phyloP scores from a whole-genome alignment of 2,797 vertebrate species.

The Sebastes steindachneri region DNA sequence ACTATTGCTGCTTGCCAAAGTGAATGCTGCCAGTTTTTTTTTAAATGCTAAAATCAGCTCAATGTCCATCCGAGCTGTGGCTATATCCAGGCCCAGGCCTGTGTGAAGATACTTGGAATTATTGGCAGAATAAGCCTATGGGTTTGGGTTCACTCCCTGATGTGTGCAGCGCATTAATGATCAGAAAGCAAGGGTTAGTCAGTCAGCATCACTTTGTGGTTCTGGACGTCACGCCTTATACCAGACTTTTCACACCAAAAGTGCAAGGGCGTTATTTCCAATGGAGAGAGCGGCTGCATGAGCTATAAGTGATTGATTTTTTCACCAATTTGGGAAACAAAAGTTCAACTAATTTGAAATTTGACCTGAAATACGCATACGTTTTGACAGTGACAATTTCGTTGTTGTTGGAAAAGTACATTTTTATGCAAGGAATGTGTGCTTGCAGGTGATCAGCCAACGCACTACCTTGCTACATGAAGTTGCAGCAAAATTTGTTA shows the following conservation, averaged over 20 bases:
- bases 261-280: neutral
- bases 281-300: neutral
- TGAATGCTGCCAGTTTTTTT: neutral
- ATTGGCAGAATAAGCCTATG: neutral
- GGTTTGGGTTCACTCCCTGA: neutral
- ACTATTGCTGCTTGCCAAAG: neutral
- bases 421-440: neutral
- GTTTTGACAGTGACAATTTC: neutral
- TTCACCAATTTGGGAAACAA: neutral
- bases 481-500: neutral
- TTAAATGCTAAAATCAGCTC: neutral
- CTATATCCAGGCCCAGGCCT: neutral
- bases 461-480: neutral
- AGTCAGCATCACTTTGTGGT: neutral
- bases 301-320: neutral
- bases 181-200: neutral
- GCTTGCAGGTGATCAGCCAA: neutral
- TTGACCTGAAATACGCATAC: neutral
- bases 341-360: neutral
- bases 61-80: neutral
- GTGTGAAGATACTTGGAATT: neutral
- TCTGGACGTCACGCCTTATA: neutral
- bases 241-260: neutral
- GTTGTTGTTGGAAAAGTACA: too few relatives aligned
- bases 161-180: slow-evolving; percentile 6